Conservation (phyloP, 2,888 invertebrate genomes). For the Ormyrus rosae region DNA sequence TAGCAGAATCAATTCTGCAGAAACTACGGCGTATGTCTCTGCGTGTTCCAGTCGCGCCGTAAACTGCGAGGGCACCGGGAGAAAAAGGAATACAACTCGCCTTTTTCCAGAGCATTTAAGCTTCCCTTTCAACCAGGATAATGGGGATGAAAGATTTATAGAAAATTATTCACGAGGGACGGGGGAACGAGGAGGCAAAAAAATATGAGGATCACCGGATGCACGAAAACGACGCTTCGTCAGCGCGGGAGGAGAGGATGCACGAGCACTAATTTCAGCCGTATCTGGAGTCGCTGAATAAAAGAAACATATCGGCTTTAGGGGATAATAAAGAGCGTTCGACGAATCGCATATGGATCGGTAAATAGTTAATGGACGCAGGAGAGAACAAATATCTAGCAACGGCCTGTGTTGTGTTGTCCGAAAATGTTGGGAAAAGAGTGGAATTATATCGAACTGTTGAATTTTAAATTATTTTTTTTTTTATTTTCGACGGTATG, state of each 20-base stretch:
- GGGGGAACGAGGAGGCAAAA: background rate
- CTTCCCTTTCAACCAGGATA: constrained; percentile 37
- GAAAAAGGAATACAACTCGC: constrained; percentile 1
- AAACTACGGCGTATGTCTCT: constrained; percentile 13
- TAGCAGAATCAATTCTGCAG: constrained; percentile 66
- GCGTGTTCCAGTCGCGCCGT: constrained; percentile 54
- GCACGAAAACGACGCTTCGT: background rate
- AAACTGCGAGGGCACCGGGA: background rate
- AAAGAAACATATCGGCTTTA: constrained; percentile 2
- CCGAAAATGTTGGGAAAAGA: no score
- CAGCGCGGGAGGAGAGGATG: background rate
- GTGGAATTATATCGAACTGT: no score
- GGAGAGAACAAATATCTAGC: background rate
- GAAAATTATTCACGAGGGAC: constrained; percentile 35
- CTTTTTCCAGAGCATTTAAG: constrained; percentile 21
- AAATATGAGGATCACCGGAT: constrained; percentile 8
- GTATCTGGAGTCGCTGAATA: constrained; percentile 6
- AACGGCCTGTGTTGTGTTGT: no score
- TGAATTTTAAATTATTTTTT: no score
- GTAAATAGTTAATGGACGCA: background rate
- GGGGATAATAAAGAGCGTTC: constrained; percentile 24
- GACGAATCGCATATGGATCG: background rate
- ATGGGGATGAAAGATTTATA: constrained; percentile 44
- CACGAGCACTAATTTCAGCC: constrained; percentile 5
- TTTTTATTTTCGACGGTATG: no score